A percentile compares a stretch with the other conserved stretches of the same genome.
These are phyloP conservation scores for Macquaria ambigua DNA, from an alignment of 2,113 vertebrate genomes.

Conservation along the genomic window DNA sequence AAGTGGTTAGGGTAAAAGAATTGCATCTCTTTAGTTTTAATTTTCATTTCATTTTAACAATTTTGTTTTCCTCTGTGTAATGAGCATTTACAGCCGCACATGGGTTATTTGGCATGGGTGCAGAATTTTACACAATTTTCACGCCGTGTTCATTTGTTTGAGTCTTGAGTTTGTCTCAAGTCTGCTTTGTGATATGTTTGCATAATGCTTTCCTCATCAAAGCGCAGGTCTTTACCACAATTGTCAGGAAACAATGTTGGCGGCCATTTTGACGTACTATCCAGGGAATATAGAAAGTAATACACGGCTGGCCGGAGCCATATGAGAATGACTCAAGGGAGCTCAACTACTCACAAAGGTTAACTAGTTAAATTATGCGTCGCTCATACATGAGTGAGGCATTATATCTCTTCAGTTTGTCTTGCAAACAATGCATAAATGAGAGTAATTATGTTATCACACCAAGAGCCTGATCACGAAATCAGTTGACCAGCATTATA, in stretches of 20 bases:
- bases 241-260: neutral
- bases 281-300: neutral
- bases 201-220: neutral
- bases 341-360: neutral
- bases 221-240: no score
- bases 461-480: neutral
- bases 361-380: neutral
- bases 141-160: neutral
- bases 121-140: neutral
- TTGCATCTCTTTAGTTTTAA: neutral
- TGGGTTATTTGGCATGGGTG: neutral
- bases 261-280: neutral
- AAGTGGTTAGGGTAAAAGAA: neutral
- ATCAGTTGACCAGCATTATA: neutral
- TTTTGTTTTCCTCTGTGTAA: neutral
- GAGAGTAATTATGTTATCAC: neutral
- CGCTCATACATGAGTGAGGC: neutral
- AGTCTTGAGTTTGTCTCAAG: neutral
- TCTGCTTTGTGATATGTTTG: slow-evolving; percentile 1
- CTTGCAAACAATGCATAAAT: neutral
- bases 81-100: neutral
- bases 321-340: neutral
- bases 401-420: neutral
- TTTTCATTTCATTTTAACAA: neutral
- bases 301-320: neutral